Base-by-base conservation (phyloP, 2,888 invertebrate species). In the Allolobophora icterica region DNA sequence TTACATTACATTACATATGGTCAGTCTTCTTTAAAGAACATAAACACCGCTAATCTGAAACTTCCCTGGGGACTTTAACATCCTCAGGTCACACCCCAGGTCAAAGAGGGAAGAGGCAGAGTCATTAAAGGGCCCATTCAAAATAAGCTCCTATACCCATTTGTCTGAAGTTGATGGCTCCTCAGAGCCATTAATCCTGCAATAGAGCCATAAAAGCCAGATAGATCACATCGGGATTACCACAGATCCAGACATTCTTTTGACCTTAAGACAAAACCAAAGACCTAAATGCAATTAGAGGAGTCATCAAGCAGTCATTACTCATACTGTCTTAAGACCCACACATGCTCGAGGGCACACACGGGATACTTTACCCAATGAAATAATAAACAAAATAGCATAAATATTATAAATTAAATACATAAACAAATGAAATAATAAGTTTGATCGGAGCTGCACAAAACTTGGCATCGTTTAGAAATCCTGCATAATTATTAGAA, bases 31-130 rank as follows among this genome's bases (percentile, higher is more conserved):
- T 52, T 52, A 1, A 11, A 8, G n/a, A 71, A n/a, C 71, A 71
- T 71, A n/a, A 71, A 71, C 71, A 71, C 0, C 4, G n/a, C n/a
- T 11, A n/a, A 71, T 71, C 71, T n/a, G 30, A 71, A 71, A 71
- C 71, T 71, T n/a, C 71, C 71, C n/a, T 71, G 71, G n/a, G 71
- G 71, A 71, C 30, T n/a, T 71, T 71, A n/a, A n/a, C 71, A 71
- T n/a, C 71, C 71, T 71, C 30, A 71, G 71, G 71, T 71, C 71
- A 71, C 71, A 24, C 52, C 71, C 71, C n/a, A 71, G 71, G 71
- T n/a, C 71, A 71, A 30, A n/a, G 11, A 71, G 71, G 71, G 30
- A 71, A n/a, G 71, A 71, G 71, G n/a, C n/a, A 71, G 45, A 19
- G 71, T n/a, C 71, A n/a, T 52, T 52, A 52, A 21, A 52, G 24